Base-by-base conservation (phyloP, 2,113 vertebrate species). In the Corythaixoides concolor region DNA sequence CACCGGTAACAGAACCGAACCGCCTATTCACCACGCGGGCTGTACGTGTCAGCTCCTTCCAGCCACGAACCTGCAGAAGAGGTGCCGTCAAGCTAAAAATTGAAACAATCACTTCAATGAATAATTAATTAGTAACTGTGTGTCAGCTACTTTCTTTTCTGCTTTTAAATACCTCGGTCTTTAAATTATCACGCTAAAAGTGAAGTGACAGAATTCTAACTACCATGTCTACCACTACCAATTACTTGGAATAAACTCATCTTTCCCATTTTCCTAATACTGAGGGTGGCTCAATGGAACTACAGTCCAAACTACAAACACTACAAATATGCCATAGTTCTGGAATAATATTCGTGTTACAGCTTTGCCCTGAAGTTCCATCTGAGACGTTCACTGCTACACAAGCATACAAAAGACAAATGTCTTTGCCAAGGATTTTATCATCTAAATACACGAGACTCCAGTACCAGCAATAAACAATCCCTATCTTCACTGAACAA, bases 1-100 rank as follows among this genome's bases (percentile, higher is more conserved):
- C 93, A 77, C 80, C 2, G 41, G 45, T 45, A 81, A 76, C 74
- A 81, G 86, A 91, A 82, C 59, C 72, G 88, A 89, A 23, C 3
- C 66, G 37, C 85, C 53, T 64, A 15, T 39, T 92, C 75, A 56
- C 80, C n/a, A n/a, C n/a, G n/a, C n/a, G n/a, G n/a, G n/a, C n/a
- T 41, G 20, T 28, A 22, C 7, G 16, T 77, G 63, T 41, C 33
- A 50, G 43, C 45, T 72, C 89, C 49, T 72, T 55, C 56, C 84
- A 94, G 60, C 93, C 82, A 91, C 62, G 88, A 85, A 78, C 4
- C 11, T 33, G 83, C 8, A 81, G 59, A 63, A 84, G 73, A 91
- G 56, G 43, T 47, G 52, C 84, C 94, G 89, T 91, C 95, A 93
- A 92, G 69, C 62, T 85, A 56, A 81, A 87, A 92, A 70, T 7